These are phyloP conservation scores for Hylia prasina DNA, from an alignment of 2,113 vertebrate genomes.

Conservation along the genomic window DNA sequence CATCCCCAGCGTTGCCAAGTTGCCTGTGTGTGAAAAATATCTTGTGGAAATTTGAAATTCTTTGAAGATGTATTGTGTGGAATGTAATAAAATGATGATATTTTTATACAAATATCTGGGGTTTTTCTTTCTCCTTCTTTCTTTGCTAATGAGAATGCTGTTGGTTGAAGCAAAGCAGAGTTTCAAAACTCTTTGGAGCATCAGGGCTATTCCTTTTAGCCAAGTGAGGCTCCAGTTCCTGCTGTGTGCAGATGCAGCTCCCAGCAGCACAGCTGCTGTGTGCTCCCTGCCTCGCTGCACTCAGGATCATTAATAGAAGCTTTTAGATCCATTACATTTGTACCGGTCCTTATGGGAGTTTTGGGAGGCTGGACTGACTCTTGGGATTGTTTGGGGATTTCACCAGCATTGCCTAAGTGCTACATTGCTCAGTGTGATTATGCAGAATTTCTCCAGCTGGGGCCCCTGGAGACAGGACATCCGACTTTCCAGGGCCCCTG, in stretches of 20 bases:
- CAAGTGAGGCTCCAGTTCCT: not conserved
- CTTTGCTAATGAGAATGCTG: slow-evolving; percentile 48
- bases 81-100: slow-evolving; percentile 98
- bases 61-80: slow-evolving; percentile 89
- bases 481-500: not conserved
- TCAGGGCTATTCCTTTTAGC: not conserved
- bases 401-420: slow-evolving; percentile 68
- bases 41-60: slow-evolving; percentile 87
- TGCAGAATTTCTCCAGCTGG: slow-evolving; percentile 56
- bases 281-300: not conserved
- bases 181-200: slow-evolving; percentile 35
- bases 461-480: slow-evolving; percentile 38
- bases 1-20: slow-evolving; percentile 73
- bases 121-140: slow-evolving; percentile 63
- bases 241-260: not conserved
- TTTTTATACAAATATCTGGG: slow-evolving; percentile 90
- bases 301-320: not conserved
- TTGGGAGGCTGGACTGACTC: slow-evolving; percentile 66
- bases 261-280: not conserved
- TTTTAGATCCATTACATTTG: slow-evolving; percentile 50
- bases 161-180: slow-evolving; percentile 15
- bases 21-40: slow-evolving; percentile 83
- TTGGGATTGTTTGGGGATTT: slow-evolving; percentile 71
- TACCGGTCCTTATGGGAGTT: slow-evolving; percentile 60
- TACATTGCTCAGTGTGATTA: slow-evolving; percentile 70